These are phyloP conservation scores for Epinotia brunnichana DNA, from an alignment of 2,888 invertebrate genomes.

Conservation along the genomic window DNA sequence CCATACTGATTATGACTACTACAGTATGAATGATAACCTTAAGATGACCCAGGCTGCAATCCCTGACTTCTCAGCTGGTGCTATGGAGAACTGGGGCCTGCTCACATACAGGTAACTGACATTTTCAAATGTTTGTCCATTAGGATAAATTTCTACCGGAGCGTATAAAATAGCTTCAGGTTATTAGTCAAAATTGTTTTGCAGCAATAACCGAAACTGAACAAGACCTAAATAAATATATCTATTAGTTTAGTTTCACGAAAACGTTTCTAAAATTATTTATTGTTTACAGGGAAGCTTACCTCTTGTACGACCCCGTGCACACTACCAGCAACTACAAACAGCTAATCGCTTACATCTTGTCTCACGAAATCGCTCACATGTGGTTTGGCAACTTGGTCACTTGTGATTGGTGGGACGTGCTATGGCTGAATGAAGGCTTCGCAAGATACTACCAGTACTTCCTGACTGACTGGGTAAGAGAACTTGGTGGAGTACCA, in stretches of 20 bases:
- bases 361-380: constrained; percentile 89
- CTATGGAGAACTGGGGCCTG: constrained; percentile 94
- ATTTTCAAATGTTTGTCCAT: not conserved
- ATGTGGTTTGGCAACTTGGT: constrained; percentile 89
- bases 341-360: constrained; percentile 82
- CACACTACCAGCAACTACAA: constrained; percentile 74
- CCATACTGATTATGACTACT: constrained; percentile 81
- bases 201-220: not conserved
- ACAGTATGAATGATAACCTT: constrained; percentile 72
- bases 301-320: constrained; percentile 69
- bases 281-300: constrained; percentile 68
- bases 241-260: not conserved
- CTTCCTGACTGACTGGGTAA: constrained; percentile 83
- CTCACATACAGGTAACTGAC: constrained; percentile 87
- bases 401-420: constrained; percentile 86
- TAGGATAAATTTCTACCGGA: constrained; percentile 8
- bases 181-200: not conserved
- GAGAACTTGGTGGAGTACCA: constrained; percentile 27
- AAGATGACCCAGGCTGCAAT: constrained; percentile 89
- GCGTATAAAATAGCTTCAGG: not conserved
- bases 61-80: constrained; percentile 90
- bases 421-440: constrained; percentile 86
- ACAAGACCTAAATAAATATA: not conserved
- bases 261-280: not conserved
- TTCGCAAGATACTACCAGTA: constrained; percentile 90